Percentiles rank a stretch among this genome's conserved stretches.
Evolutionary conservation across 2,113 vertebrate genomes (phyloP).

Genomic region (Antidorcas marsupialis): DNA sequence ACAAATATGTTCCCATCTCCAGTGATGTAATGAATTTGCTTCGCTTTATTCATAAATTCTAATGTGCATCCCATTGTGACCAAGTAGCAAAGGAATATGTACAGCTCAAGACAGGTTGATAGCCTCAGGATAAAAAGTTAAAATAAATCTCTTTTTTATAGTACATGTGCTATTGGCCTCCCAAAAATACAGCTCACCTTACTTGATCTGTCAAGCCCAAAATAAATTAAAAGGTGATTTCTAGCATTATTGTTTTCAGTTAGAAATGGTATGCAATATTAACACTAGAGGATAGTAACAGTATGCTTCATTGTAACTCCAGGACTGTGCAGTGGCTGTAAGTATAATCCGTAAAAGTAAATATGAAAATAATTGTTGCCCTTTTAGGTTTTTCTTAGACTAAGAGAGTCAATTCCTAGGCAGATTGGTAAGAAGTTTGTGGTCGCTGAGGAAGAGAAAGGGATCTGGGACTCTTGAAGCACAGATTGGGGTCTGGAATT

Average conservation of each 20-base stretch:
- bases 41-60: not conserved
- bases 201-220: not conserved
- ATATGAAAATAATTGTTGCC: not conserved
- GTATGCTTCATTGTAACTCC: not conserved
- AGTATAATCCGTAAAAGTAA: not conserved
- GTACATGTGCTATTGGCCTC: not conserved
- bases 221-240: not conserved
- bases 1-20: not conserved
- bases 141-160: conserved; percentile 27
- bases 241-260: not conserved
- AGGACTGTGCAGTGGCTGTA: not conserved
- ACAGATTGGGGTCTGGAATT: not conserved
- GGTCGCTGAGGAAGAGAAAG: not conserved
- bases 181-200: not conserved
- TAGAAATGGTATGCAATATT: not conserved
- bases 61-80: not conserved
- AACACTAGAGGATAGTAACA: not conserved
- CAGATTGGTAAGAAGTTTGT: not conserved
- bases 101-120: not conserved
- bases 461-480: not conserved
- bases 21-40: not conserved
- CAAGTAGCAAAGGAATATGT: not conserved
- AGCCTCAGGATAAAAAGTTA: not conserved
- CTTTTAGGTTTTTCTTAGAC: not conserved
- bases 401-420: not conserved